A percentile compares a stretch with the other conserved stretches of the same genome.
These are phyloP conservation scores for Heliconius erato DNA, from an alignment of 2,888 invertebrate genomes.

Conservation along the genomic window DNA sequence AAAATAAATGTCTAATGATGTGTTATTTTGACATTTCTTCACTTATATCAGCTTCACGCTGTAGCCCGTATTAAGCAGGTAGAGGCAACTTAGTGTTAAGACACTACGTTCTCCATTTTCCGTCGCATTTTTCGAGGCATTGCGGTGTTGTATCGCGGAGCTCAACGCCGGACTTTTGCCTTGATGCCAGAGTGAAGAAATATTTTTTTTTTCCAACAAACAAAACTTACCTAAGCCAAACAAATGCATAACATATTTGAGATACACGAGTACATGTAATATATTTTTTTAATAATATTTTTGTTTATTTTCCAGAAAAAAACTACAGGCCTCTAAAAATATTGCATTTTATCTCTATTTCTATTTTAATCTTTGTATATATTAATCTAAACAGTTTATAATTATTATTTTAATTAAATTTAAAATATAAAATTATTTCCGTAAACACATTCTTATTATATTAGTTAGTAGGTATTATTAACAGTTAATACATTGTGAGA, in stretches of 20 bases:
- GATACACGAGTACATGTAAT: too few species aligned
- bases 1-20: too few species aligned
- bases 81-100: too few species aligned
- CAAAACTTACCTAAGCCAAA: neutral
- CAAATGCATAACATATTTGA: neutral
- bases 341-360: neutral
- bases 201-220: neutral
- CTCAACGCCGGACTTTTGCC: too few species aligned
- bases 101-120: too few species aligned
- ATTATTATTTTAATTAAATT: conserved; percentile 1
- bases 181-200: too few species aligned
- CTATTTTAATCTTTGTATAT: neutral
- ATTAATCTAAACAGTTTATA: neutral
- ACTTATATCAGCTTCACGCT: too few species aligned
- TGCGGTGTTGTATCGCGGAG: too few species aligned
- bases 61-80: too few species aligned
- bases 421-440: neutral
- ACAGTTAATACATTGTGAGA: conserved; percentile 44
- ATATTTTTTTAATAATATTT: neutral
- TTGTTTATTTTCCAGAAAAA: neutral
- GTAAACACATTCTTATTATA: neutral
- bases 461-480: conserved; percentile 12
- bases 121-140: too few species aligned
- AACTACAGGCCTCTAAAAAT: neutral
- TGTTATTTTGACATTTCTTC: too few species aligned